Conservation (phyloP, 1,140 invertebrate genomes). For the Atta texana region DNA sequence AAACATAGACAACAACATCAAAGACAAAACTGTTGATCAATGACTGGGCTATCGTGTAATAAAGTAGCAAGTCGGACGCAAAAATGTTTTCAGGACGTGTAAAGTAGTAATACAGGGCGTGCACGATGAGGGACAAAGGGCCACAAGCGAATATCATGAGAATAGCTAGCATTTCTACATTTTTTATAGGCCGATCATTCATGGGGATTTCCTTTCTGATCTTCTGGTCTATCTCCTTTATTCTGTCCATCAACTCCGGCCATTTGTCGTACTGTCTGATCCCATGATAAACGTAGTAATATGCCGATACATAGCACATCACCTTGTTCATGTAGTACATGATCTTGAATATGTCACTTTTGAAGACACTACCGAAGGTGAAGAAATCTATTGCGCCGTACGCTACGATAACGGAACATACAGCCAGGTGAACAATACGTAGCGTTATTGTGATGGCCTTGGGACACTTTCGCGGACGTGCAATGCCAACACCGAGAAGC, state of each 20-base stretch:
- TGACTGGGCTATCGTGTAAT: constrained; percentile 77
- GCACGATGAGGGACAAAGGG: constrained; percentile 68
- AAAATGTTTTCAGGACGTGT: constrained; percentile 74
- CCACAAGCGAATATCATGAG: constrained; percentile 58
- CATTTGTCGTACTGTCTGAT: constrained; percentile 74
- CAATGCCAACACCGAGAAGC: constrained; percentile 74
- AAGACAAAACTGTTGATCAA: constrained; percentile 76
- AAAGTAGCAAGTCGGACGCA: constrained; percentile 76
- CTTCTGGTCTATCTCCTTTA: constrained; percentile 69
- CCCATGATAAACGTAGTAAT: constrained; percentile 77
- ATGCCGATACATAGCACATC: constrained; percentile 74
- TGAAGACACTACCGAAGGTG: constrained; percentile 73
- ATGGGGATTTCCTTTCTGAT: constrained; percentile 62
- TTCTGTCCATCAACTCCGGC: constrained; percentile 72
- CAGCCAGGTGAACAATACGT: constrained; percentile 70
- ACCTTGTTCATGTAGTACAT: constrained; percentile 79
- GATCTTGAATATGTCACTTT: constrained; percentile 78
- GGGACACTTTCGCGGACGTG: constrained; percentile 61
- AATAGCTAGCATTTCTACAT: constrained; percentile 66
- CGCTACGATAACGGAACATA: constrained; percentile 76
- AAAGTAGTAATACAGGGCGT: constrained; percentile 76
- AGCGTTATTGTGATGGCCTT: constrained; percentile 68
- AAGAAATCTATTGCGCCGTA: constrained; percentile 78
- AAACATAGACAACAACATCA: constrained; percentile 68
- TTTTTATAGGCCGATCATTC: constrained; percentile 59